Percentiles rank a stretch among this genome's conserved stretches.
Conservation (phyloP, 1,140 invertebrate species). For the Matsumurasca onukii region DNA sequence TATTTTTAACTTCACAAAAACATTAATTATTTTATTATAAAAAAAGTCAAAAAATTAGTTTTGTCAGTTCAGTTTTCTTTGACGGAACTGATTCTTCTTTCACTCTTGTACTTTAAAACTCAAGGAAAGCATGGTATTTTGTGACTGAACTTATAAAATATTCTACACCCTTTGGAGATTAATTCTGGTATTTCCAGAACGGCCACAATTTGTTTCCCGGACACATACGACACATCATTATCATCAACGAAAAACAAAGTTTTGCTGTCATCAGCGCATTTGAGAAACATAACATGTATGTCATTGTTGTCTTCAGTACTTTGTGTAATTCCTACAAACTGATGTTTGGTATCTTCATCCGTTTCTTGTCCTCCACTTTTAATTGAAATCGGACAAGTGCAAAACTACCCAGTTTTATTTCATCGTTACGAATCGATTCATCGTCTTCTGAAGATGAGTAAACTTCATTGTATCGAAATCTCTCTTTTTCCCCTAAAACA, state of each 20-base stretch:
- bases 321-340: constrained; percentile 7
- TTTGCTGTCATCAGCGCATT: not conserved
- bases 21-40: no score
- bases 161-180: not conserved
- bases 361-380: not conserved
- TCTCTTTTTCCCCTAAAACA: not conserved
- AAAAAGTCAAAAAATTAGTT: no score
- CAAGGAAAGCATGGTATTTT: not conserved
- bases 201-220: not conserved
- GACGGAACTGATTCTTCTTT: not conserved
- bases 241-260: constrained; percentile 10
- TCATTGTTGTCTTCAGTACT: not conserved
- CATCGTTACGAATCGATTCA: not conserved
- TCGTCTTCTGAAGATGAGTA: constrained; percentile 1
- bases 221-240: constrained; percentile 8
- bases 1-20: no score
- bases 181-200: not conserved
- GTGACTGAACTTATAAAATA: constrained; percentile 2
- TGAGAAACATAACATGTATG: not conserved
- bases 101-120: not conserved
- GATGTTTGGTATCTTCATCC: not conserved
- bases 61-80: not conserved
- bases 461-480: constrained; percentile 1
- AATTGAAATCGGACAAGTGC: not conserved
- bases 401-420: not conserved